Percentiles rank a stretch among this genome's conserved stretches.
Conservation (phyloP, 2,888 invertebrate genomes). For the Hirudinaria manillensis region DNA sequence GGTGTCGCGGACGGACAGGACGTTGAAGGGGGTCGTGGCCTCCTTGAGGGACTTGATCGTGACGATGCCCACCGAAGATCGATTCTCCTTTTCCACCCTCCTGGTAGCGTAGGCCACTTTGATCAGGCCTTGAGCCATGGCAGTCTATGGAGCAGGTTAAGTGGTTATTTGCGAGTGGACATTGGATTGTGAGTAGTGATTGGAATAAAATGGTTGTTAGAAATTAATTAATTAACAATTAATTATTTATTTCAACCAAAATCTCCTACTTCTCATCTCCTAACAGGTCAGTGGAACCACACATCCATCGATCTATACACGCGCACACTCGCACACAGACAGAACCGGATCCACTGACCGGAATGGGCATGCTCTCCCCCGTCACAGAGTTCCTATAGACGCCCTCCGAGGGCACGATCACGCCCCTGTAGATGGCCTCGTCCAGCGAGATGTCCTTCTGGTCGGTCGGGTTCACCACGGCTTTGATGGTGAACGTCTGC, state of each 20-base stretch:
- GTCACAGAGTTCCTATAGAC: constrained; percentile 36
- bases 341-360: constrained; percentile 35
- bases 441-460: constrained; percentile 37
- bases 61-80: constrained; percentile 49
- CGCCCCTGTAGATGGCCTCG: constrained; percentile 38
- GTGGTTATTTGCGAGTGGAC: neutral
- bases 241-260: no score
- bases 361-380: constrained; percentile 42
- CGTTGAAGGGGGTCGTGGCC: constrained; percentile 34
- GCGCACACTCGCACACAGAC: neutral
- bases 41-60: constrained; percentile 48
- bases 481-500: constrained; percentile 44
- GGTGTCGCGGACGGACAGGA: constrained; percentile 31
- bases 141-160: constrained; percentile 33
- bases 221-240: no score
- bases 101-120: constrained; percentile 32
- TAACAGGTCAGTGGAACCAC: neutral
- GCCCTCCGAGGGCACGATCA: constrained; percentile 37
- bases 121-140: constrained; percentile 49
- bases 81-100: constrained; percentile 45
- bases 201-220: neutral
- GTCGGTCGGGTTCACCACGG: constrained; percentile 63
- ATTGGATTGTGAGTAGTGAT: neutral
- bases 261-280: no score
- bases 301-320: neutral